A percentile compares a stretch with the other conserved stretches of the same genome.
These are phyloP conservation scores for Thermophis baileyi DNA, from an alignment of 2,113 vertebrate genomes.

Conservation along the genomic window DNA sequence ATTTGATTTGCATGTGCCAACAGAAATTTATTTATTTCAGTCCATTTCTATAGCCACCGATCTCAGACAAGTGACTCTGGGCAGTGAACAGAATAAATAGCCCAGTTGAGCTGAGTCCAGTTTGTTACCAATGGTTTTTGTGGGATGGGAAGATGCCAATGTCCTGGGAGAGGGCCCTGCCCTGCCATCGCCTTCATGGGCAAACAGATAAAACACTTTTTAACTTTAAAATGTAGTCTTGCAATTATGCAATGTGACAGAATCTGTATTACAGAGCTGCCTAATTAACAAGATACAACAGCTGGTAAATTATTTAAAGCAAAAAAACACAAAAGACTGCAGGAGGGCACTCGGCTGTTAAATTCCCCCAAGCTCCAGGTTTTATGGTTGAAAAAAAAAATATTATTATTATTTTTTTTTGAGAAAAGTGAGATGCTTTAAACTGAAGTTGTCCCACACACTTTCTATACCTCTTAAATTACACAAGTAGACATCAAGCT, in stretches of 20 bases:
- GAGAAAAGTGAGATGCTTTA: neutral
- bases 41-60: neutral
- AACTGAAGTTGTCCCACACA: neutral
- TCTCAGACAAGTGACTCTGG: neutral
- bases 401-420: too few species aligned
- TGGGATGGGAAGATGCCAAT: neutral
- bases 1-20: neutral
- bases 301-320: neutral
- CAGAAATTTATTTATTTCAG: neutral
- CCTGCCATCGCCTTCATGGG: neutral
- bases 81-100: neutral
- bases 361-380: neutral
- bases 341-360: neutral
- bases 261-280: neutral
- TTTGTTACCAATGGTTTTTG: neutral
- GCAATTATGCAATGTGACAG: neutral
- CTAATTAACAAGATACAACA: neutral
- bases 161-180: neutral
- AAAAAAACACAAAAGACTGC: neutral
- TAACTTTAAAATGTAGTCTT: neutral
- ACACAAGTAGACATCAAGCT: neutral
- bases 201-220: neutral
- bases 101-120: neutral
- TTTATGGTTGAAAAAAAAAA: neutral
- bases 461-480: neutral